Conservation (phyloP, 2,113 vertebrate species). For the Rhinolophus ferrumequinum region DNA sequence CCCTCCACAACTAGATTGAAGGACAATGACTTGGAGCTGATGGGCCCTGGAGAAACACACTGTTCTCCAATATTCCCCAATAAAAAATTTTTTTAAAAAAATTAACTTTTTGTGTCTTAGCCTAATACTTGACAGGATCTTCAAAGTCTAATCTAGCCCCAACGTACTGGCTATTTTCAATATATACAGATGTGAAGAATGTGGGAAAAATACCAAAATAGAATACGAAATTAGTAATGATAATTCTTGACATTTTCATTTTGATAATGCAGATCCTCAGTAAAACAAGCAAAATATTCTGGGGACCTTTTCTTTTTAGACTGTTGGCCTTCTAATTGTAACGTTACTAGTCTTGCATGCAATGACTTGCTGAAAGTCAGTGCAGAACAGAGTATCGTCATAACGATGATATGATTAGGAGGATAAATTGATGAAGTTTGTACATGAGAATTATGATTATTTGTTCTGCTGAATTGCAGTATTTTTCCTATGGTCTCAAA, state of each 20-base stretch:
- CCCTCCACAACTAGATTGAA: no score
- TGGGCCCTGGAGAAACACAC: no score
- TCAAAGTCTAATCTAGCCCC: background rate
- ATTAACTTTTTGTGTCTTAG: background rate
- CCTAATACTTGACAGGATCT: background rate
- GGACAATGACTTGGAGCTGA: no score
- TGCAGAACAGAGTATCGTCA: background rate
- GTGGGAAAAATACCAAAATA: background rate
- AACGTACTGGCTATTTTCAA: background rate
- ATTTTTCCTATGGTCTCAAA: background rate
- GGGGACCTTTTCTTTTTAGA: background rate
- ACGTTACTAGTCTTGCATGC: background rate
- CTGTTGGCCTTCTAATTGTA: background rate
- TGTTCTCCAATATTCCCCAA: no score
- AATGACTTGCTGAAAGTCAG: background rate
- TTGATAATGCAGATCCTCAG: background rate
- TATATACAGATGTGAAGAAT: background rate
- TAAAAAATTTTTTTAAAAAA: no score
- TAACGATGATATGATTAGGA: background rate
- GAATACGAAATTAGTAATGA: background rate
- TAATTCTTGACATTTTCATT: conserved; percentile 16
- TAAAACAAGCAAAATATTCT: background rate
- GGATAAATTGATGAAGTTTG: background rate
- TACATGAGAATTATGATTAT: background rate
- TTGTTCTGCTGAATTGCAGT: background rate